phyloP scores from a whole-genome alignment of 1,140 invertebrate species.

The Drosophila ambigua region DNA sequence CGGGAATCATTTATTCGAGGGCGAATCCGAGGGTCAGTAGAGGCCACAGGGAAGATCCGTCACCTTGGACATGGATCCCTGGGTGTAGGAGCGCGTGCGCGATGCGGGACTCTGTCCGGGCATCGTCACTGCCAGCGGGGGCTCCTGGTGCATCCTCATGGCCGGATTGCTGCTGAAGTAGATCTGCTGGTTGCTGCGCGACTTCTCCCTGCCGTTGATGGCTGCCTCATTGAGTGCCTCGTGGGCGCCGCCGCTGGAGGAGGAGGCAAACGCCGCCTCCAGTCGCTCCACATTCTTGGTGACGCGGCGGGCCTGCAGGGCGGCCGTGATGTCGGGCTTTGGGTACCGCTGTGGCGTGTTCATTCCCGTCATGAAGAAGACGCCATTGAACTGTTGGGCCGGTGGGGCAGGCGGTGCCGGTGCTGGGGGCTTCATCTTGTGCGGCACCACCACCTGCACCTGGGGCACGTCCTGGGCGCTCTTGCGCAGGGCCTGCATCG shows the following conservation, averaged over 20 bases:
- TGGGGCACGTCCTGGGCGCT: slow-evolving; percentile 43
- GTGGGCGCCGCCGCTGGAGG: slow-evolving; percentile 85
- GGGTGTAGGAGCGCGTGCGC: slow-evolving; percentile 68
- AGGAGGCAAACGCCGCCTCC: slow-evolving; percentile 86
- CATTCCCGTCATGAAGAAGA: slow-evolving; percentile 83
- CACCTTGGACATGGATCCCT: slow-evolving; percentile 87
- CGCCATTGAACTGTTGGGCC: slow-evolving; percentile 85
- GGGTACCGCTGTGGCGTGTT: slow-evolving; percentile 80
- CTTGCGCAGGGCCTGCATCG: slow-evolving; percentile 81
- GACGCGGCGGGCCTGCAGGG: slow-evolving; percentile 86
- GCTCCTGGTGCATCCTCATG: slow-evolving; percentile 70
- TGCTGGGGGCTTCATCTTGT: slow-evolving; percentile 33
- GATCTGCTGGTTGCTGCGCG: slow-evolving; percentile 84
- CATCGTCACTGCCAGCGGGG: not conserved
- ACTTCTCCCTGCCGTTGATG: slow-evolving; percentile 83
- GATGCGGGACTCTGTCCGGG: slow-evolving; percentile 47
- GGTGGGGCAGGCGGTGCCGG: slow-evolving; percentile 62
- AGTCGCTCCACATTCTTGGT: slow-evolving; percentile 91
- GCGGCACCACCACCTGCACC: not conserved
- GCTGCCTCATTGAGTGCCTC: slow-evolving; percentile 87
- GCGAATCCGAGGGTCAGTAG: slow-evolving; percentile 84
- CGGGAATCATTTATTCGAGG: slow-evolving; percentile 10
- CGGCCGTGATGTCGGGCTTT: slow-evolving; percentile 85
- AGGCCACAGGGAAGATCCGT: slow-evolving; percentile 90
- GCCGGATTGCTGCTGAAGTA: slow-evolving; percentile 83